phyloP scores from a whole-genome alignment of 2,888 invertebrate species.

The Mamestra brassicae region DNA sequence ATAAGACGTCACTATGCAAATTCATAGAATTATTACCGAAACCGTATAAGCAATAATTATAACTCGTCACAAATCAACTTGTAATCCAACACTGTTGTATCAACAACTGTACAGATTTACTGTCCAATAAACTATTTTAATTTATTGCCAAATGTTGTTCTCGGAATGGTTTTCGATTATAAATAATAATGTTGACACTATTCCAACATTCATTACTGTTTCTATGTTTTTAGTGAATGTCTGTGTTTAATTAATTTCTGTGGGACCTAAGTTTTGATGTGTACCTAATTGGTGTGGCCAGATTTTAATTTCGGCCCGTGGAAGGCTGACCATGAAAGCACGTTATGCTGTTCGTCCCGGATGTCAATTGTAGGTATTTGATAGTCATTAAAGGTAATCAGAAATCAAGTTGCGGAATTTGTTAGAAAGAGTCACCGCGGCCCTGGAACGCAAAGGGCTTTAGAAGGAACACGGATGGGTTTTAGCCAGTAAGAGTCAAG shows the following conservation, averaged over 20 bases:
- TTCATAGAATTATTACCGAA: constrained; percentile 41
- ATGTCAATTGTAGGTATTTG: too few species aligned
- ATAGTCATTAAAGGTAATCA: too few species aligned
- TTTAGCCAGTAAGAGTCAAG: too few species aligned
- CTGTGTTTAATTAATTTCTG: constrained; percentile 35
- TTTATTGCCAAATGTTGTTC: constrained; percentile 75
- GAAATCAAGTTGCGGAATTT: too few species aligned
- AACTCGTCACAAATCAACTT: constrained; percentile 71
- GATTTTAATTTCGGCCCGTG: neutral
- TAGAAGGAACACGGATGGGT: too few species aligned
- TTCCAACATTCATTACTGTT: constrained; percentile 60
- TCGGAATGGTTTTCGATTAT: constrained; percentile 71
- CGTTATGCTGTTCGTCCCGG: too few species aligned
- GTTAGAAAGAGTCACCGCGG: too few species aligned
- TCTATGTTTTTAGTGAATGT: constrained; percentile 24
- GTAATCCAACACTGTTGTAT: constrained; percentile 77
- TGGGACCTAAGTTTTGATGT: constrained; percentile 6
- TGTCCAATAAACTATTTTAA: constrained; percentile 72
- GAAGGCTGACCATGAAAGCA: too few species aligned
- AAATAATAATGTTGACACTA: constrained; percentile 72
- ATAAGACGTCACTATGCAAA: constrained; percentile 40
- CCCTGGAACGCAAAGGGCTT: too few species aligned
- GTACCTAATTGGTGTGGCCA: neutral
- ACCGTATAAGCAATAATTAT: constrained; percentile 59
- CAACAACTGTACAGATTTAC: constrained; percentile 78